phyloP scores from a whole-genome alignment of 1,140 invertebrate genomes.

The Pentalonia nigronervosa region DNA sequence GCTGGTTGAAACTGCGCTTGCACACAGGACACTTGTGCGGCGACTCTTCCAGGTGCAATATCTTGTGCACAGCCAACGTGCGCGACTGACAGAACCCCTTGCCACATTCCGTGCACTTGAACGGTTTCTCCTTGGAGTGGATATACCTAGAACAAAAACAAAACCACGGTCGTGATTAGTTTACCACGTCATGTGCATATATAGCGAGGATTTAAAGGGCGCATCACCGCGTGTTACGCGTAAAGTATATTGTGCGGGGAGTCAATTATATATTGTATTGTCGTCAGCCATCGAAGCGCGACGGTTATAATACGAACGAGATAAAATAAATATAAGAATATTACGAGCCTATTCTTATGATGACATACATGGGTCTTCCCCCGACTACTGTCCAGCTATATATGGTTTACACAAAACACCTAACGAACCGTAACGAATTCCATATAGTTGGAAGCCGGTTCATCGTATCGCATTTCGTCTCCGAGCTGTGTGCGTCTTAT shows the following conservation, averaged over 20 bases:
- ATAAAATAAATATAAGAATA: background rate
- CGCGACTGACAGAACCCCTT: constrained; percentile 96
- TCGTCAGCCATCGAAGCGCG: background rate
- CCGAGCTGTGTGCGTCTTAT: background rate
- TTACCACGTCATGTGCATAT: background rate
- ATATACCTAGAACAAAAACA: constrained; percentile 81
- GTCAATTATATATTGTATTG: background rate
- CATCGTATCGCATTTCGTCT: constrained; percentile 31
- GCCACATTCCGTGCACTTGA: constrained; percentile 93
- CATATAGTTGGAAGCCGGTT: background rate
- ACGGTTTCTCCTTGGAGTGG: constrained; percentile 96
- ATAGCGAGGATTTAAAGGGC: background rate
- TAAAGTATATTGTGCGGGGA: background rate
- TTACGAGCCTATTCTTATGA: constrained; percentile 1
- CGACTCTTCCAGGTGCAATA: constrained; percentile 89
- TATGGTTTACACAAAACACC: background rate
- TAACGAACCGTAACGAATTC: constrained; percentile 52
- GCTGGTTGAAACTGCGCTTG: constrained; percentile 87
- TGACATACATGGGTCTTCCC: background rate
- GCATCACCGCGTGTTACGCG: background rate
- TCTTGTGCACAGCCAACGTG: constrained; percentile 92
- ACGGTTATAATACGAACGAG: background rate
- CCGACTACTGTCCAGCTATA: background rate
- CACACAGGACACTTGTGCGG: constrained; percentile 92
- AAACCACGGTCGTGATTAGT: background rate